Percentiles rank a stretch among this genome's conserved stretches.
Conservation (phyloP, 2,888 invertebrate genomes). For the Lepidocyrtoides sp. region DNA sequence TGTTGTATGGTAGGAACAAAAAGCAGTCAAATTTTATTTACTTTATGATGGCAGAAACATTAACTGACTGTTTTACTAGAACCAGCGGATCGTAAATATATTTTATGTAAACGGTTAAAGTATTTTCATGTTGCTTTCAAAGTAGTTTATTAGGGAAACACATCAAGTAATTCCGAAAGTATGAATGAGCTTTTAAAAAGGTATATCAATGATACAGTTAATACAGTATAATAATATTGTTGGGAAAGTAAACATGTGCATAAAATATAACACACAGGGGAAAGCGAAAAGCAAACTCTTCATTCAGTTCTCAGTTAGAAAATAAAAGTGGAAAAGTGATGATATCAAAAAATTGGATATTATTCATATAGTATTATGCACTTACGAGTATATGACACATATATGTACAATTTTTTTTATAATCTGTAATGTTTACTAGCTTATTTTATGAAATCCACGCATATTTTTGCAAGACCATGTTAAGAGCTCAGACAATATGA, state of each 20-base stretch:
- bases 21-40: slow-evolving; percentile 18
- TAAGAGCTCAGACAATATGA: background rate
- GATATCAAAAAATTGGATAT: background rate
- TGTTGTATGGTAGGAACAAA: background rate
- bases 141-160: background rate
- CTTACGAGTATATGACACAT: no score
- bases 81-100: background rate
- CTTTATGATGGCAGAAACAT: slow-evolving; percentile 17
- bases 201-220: no score
- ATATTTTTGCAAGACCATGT: background rate
- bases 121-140: background rate
- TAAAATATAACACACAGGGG: background rate
- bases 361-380: no score
- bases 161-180: background rate
- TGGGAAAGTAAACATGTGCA: background rate
- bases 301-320: no score
- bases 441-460: background rate
- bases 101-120: background rate
- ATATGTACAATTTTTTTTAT: no score
- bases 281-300: background rate
- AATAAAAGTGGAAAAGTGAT: background rate
- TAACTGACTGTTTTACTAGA: slow-evolving; percentile 14
- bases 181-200: background rate
- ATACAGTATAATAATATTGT: no score
- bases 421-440: no score